Percentiles rank a stretch among this genome's conserved stretches.
Evolutionary conservation across 2,113 vertebrate genomes (phyloP).

Genomic region (Microcebus lehilahytsara): DNA sequence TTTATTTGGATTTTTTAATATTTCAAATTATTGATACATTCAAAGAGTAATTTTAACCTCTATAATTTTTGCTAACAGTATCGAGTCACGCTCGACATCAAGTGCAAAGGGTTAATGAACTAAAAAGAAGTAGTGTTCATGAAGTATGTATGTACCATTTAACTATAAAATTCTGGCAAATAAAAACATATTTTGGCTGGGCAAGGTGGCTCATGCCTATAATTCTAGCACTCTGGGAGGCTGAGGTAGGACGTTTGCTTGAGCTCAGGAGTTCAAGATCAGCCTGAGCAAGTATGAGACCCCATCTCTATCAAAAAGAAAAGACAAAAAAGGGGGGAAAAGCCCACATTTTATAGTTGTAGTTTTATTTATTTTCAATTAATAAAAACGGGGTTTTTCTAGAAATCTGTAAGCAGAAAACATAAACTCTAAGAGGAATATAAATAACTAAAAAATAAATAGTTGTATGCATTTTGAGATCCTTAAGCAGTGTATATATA

Average conservation of each 20-base stretch:
- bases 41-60: too few species aligned
- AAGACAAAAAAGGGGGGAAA: too few species aligned
- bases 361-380: not conserved
- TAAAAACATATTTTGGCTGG: not conserved
- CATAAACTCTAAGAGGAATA: not conserved
- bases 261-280: too few species aligned
- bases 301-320: too few species aligned
- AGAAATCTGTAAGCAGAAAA: not conserved
- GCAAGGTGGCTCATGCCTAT: too few species aligned
- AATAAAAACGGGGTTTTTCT: not conserved
- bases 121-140: not conserved
- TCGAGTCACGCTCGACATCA: too few species aligned
- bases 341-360: not conserved
- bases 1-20: too few species aligned
- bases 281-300: too few species aligned
- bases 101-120: not conserved
- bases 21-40: too few species aligned
- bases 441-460: slow-evolving; percentile 27
- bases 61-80: too few species aligned
- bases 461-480: slow-evolving; percentile 19
- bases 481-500: not conserved
- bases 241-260: too few species aligned
- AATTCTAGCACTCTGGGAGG: too few species aligned
- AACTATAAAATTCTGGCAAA: not conserved
- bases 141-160: not conserved